Evolutionary conservation across 2,113 vertebrate species (phyloP).

Genomic region (Onychostruthus taczanowskii): DNA sequence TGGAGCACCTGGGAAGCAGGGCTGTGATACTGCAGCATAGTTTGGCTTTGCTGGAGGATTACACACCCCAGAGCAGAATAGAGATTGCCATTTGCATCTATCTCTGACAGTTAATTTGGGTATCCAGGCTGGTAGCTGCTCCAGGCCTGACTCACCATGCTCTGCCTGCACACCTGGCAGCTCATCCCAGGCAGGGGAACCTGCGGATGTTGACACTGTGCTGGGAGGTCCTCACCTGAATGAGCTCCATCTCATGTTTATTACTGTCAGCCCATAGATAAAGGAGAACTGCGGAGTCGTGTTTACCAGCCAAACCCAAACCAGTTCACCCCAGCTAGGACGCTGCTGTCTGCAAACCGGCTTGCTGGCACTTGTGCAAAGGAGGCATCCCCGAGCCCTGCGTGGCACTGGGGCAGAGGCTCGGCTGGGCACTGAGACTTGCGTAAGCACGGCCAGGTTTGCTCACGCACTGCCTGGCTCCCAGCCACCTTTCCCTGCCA

Average conservation of each 20-base stretch:
- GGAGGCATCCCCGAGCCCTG: not conserved
- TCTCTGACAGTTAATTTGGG: not conserved
- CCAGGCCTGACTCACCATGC: not conserved
- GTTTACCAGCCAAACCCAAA: not conserved
- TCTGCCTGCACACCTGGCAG: not conserved
- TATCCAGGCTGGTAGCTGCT: not conserved
- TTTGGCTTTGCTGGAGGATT: not conserved
- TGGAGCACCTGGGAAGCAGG: not conserved
- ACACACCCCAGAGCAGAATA: not conserved
- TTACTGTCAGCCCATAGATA: not conserved
- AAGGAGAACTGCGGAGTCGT: fast-evolving
- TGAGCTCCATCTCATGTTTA: not conserved
- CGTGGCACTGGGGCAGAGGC: not conserved
- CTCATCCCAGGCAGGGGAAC: not conserved
- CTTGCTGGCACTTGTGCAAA: not conserved
- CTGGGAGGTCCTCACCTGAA: not conserved
- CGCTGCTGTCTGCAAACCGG: not conserved
- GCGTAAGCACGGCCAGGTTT: not conserved
- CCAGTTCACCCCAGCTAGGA: not conserved
- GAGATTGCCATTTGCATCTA: not conserved
- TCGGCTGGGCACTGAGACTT: fast-evolving
- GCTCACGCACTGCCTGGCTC: not conserved
- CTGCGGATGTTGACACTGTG: fast-evolving
- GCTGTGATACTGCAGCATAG: not conserved
- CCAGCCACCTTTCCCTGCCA: not conserved